A percentile compares a stretch with the other conserved stretches of the same genome.
Evolutionary conservation across 2,888 invertebrate species (phyloP).

Genomic region (Pyrrhia umbra): DNA sequence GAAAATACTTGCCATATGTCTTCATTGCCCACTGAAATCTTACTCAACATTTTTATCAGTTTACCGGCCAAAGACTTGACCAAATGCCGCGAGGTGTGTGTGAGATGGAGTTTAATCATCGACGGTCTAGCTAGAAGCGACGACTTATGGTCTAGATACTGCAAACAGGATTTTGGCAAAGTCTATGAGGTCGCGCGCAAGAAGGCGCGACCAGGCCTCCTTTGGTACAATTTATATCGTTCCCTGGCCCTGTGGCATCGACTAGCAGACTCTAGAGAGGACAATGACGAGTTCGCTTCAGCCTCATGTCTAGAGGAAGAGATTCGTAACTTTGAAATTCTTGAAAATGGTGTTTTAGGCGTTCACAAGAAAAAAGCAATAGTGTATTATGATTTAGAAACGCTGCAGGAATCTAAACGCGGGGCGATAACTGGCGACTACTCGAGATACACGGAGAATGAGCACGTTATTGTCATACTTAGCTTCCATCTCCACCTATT

Average conservation of each 20-base stretch:
- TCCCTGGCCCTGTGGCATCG: conserved; percentile 78
- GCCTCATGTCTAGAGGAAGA: conserved; percentile 71
- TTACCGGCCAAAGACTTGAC: conserved; percentile 72
- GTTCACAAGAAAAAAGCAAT: conserved; percentile 74
- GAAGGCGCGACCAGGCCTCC: conserved; percentile 66
- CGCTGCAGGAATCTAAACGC: conserved; percentile 63
- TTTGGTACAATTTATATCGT: conserved; percentile 78
- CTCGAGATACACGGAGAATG: conserved; percentile 74
- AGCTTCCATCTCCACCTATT: conserved; percentile 69
- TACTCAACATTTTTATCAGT: conserved; percentile 73
- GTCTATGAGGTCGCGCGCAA: conserved; percentile 66
- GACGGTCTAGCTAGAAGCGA: conserved; percentile 71
- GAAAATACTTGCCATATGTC: conserved; percentile 23
- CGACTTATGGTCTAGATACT: conserved; percentile 72
- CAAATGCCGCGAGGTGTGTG: conserved; percentile 75
- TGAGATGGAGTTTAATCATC: conserved; percentile 75
- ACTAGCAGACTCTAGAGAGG: conserved; percentile 68
- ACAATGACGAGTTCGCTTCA: conserved; percentile 76
- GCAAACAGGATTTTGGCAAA: conserved; percentile 69
- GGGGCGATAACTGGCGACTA: conserved; percentile 70
- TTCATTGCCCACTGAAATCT: conserved; percentile 75
- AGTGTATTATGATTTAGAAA: conserved; percentile 75
- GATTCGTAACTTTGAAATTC: conserved; percentile 71
- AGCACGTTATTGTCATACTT: conserved; percentile 66
- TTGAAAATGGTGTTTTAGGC: conserved; percentile 72